phyloP scores from a whole-genome alignment of 2,113 vertebrate species.

The Bubo bubo region DNA sequence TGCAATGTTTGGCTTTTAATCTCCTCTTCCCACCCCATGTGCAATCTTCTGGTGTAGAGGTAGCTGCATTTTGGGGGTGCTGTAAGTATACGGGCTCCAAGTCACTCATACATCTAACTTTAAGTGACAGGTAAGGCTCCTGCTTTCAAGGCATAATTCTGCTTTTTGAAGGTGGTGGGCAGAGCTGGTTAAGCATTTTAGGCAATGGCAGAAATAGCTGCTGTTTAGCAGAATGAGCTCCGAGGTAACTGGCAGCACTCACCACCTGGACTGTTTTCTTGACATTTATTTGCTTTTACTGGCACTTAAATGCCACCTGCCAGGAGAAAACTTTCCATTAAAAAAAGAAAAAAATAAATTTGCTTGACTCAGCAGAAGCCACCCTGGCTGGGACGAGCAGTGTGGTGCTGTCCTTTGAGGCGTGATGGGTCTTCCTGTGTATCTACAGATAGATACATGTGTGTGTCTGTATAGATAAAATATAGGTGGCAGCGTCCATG shows the following conservation, averaged over 20 bases:
- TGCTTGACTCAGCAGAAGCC: constrained; percentile 50
- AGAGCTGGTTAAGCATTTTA: constrained; percentile 7
- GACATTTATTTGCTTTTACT: constrained; percentile 64
- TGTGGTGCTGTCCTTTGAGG: neutral
- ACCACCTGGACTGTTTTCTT: constrained; percentile 53
- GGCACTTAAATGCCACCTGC: constrained; percentile 56
- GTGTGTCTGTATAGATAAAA: neutral
- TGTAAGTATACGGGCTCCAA: neutral
- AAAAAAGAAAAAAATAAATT: neutral
- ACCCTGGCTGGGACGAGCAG: neutral
- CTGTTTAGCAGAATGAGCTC: neutral
- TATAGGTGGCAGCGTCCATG: neutral
- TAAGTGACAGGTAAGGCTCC: neutral
- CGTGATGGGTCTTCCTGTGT: neutral
- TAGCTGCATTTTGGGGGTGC: neutral
- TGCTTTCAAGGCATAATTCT: constrained; percentile 24
- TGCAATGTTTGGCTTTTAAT: neutral
- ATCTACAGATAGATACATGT: neutral
- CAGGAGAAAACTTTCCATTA: neutral
- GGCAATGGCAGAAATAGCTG: constrained; percentile 43
- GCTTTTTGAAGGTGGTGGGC: neutral
- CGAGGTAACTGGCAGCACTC: neutral
- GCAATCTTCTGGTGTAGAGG: neutral
- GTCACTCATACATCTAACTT: neutral
- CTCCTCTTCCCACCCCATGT: neutral